These are phyloP conservation scores for Poeciliopsis turrubarensis DNA, from an alignment of 2,113 vertebrate genomes.

Conservation along the genomic window DNA sequence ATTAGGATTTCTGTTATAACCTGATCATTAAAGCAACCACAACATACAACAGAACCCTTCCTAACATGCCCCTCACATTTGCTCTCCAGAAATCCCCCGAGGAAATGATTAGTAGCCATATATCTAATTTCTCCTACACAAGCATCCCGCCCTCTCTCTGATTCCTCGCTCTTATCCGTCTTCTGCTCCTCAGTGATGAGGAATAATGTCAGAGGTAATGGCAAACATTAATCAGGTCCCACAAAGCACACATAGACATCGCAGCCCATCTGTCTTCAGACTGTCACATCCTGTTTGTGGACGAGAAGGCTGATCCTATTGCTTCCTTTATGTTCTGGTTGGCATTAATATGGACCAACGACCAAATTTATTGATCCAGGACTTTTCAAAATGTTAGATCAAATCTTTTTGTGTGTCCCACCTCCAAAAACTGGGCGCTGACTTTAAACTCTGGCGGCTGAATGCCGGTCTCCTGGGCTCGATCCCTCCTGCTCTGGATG, in stretches of 20 bases:
- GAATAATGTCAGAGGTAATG: conserved; percentile 68
- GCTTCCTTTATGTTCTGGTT: conserved; percentile 54
- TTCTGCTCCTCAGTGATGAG: conserved; percentile 44
- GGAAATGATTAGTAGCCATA: conserved; percentile 46
- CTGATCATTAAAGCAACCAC: conserved; percentile 19
- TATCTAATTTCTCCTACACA: conserved; percentile 51
- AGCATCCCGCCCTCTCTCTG: conserved; percentile 28
- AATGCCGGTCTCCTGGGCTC: conserved; percentile 77
- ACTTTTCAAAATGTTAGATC: background rate
- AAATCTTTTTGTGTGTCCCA: conserved; percentile 51
- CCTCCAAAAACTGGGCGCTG: conserved; percentile 98
- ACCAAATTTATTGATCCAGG: background rate
- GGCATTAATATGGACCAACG: conserved; percentile 38
- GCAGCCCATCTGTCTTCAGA: conserved; percentile 65
- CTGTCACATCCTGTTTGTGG: conserved; percentile 65
- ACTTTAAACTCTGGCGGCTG: conserved; percentile 93
- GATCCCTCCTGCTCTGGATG: conserved; percentile 81
- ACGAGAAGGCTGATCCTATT: conserved; percentile 32
- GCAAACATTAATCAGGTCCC: conserved; percentile 61
- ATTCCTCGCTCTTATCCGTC: conserved; percentile 40
- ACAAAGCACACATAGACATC: conserved; percentile 56
- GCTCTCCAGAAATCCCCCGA: conserved; percentile 31
- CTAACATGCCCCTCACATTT: conserved; percentile 35
- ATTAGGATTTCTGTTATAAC: background rate
- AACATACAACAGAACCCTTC: conserved; percentile 13